These are phyloP conservation scores for Euthynnus affinis DNA, from an alignment of 2,797 vertebrate genomes.

Conservation along the genomic window DNA sequence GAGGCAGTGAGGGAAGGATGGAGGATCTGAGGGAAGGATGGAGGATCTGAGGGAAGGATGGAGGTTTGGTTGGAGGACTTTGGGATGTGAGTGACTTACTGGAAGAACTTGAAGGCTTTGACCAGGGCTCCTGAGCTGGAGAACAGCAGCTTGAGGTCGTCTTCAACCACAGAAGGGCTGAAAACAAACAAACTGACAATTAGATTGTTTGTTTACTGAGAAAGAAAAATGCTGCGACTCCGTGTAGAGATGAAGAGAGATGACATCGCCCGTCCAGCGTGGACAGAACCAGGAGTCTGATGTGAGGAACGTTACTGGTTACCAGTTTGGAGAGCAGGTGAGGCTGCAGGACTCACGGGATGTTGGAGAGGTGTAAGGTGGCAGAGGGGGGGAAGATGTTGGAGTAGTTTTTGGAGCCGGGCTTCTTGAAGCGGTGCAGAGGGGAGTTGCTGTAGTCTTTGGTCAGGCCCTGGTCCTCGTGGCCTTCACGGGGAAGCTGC, in stretches of 20 bases:
- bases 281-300: neutral
- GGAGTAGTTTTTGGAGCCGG: constrained; percentile 97
- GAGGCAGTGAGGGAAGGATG: too few relatives aligned
- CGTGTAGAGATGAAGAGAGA: too few relatives aligned
- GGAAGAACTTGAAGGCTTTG: constrained; percentile 98
- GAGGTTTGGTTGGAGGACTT: too few relatives aligned
- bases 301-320: neutral
- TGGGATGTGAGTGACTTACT: constrained; percentile 89
- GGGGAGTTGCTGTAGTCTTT: constrained; percentile 95
- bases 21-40: neutral
- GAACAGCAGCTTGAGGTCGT: constrained; percentile 93
- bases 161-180: constrained; percentile 93
- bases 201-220: too few relatives aligned
- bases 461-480: constrained; percentile 95
- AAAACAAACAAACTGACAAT: constrained; percentile 18
- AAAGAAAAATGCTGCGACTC: too few relatives aligned
- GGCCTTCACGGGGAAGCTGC: constrained; percentile 93
- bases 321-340: neutral
- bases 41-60: too few relatives aligned
- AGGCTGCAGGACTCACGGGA: constrained; percentile 87
- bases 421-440: constrained; percentile 97
- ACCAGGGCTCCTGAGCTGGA: constrained; percentile 91
- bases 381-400: constrained; percentile 98
- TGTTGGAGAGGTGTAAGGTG: constrained; percentile 96
- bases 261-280: too few relatives aligned